A percentile compares a stretch with the other conserved stretches of the same genome.
These are phyloP conservation scores for Dyspetes luteomarginatus DNA, from an alignment of 2,888 invertebrate genomes.

Conservation along the genomic window DNA sequence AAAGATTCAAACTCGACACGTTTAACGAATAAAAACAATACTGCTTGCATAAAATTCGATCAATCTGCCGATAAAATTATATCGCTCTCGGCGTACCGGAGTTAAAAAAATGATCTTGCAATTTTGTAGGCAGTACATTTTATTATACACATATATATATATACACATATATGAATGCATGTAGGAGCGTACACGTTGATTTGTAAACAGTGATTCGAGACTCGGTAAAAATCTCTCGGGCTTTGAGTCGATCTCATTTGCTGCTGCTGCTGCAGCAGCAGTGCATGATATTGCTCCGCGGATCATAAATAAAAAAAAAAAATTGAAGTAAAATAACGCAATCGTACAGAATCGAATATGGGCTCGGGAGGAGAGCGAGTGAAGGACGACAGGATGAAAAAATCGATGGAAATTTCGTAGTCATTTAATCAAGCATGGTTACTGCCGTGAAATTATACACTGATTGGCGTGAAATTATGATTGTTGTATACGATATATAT, in stretches of 20 bases:
- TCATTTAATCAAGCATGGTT: slow-evolving; percentile 48
- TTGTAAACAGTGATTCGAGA: background rate
- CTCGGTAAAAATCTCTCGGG: background rate
- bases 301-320: slow-evolving; percentile 57
- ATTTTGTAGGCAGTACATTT: background rate
- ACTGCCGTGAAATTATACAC: slow-evolving; percentile 64
- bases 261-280: background rate
- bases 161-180: too few species aligned
- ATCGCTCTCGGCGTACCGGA: slow-evolving; percentile 5
- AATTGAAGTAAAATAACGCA: slow-evolving; percentile 52
- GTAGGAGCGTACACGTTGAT: background rate
- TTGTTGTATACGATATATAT: slow-evolving; percentile 23
- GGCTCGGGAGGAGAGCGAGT: too few species aligned
- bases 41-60: slow-evolving; percentile 38
- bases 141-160: too few species aligned
- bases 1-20: background rate
- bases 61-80: slow-evolving; percentile 27
- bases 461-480: slow-evolving; percentile 67
- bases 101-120: background rate
- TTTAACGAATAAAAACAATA: background rate
- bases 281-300: slow-evolving; percentile 1
- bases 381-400: slow-evolving; percentile 20
- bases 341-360: slow-evolving; percentile 10
- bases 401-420: background rate
- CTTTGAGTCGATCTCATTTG: slow-evolving; percentile 22